phyloP scores from a whole-genome alignment of 2,797 vertebrate genomes.

The Premnoplex brunnescens region DNA sequence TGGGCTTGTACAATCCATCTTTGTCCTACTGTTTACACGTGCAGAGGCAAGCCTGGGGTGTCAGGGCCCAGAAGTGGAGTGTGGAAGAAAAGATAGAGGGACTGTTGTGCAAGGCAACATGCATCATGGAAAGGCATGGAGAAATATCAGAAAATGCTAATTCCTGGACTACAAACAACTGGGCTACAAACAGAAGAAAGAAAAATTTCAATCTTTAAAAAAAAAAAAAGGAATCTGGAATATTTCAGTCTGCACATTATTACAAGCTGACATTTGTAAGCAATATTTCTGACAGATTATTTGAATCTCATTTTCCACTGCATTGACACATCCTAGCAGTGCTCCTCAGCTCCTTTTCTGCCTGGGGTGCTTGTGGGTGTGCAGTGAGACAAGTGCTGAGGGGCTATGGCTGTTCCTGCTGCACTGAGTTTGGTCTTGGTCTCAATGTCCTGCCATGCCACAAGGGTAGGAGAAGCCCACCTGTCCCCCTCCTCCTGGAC shows the following conservation, averaged over 20 bases:
- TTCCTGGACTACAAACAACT: not conserved
- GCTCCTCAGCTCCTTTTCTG: not conserved
- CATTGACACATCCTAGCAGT: not conserved
- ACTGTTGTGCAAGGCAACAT: not conserved
- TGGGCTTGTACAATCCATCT: accelerated
- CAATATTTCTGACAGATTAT: not conserved
- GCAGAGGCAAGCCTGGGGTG: not conserved
- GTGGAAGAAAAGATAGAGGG: not conserved
- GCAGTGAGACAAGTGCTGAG: accelerated
- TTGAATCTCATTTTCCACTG: not conserved
- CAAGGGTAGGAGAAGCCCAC: not conserved
- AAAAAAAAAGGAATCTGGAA: not conserved
- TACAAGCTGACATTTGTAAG: not conserved
- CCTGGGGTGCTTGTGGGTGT: accelerated
- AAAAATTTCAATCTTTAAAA: not conserved
- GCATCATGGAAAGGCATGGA: not conserved
- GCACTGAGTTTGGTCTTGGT: not conserved
- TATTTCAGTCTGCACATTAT: not conserved
- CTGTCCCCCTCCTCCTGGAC: accelerated
- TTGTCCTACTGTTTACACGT: not conserved
- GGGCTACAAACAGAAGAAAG: not conserved
- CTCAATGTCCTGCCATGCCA: not conserved
- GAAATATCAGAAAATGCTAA: not conserved
- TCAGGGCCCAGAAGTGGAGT: not conserved
- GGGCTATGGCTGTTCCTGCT: not conserved